A percentile compares a stretch with the other conserved stretches of the same genome.
Evolutionary conservation across 2,888 invertebrate genomes (phyloP).

Genomic region (Parasteatoda lunata): DNA sequence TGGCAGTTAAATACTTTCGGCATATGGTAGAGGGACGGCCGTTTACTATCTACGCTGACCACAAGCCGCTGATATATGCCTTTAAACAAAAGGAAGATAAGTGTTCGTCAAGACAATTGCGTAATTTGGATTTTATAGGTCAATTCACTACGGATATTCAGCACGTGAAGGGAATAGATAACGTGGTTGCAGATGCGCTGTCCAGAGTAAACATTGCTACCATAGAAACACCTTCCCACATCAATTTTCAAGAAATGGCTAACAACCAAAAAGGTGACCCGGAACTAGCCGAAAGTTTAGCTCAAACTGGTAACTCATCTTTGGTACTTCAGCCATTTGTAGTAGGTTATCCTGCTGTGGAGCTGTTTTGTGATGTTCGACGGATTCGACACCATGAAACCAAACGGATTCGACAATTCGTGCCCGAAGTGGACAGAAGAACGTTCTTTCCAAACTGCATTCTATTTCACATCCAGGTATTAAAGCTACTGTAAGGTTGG

Average conservation of each 20-base stretch:
- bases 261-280: background rate
- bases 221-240: no score
- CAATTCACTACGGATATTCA: no score
- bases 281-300: background rate
- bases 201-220: no score
- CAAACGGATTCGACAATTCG: background rate
- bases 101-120: no score
- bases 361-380: slow-evolving; percentile 3
- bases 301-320: background rate
- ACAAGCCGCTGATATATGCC: no score
- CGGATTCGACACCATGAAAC: no score
- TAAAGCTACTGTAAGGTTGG: no score
- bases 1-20: background rate
- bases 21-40: background rate
- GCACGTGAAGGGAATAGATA: no score
- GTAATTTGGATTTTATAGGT: no score
- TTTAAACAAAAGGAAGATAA: no score
- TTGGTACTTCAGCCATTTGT: slow-evolving; percentile 8
- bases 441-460: background rate
- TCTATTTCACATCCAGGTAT: background rate
- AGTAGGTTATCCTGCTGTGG: background rate
- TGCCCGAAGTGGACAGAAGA: background rate
- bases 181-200: no score
- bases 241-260: no score
- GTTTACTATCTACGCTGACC: background rate